Evolutionary conservation across 2,888 invertebrate species (phyloP), one percentile per base, ranked within the genome.

Genomic region (Lithophane semibrunnea): DNA sequence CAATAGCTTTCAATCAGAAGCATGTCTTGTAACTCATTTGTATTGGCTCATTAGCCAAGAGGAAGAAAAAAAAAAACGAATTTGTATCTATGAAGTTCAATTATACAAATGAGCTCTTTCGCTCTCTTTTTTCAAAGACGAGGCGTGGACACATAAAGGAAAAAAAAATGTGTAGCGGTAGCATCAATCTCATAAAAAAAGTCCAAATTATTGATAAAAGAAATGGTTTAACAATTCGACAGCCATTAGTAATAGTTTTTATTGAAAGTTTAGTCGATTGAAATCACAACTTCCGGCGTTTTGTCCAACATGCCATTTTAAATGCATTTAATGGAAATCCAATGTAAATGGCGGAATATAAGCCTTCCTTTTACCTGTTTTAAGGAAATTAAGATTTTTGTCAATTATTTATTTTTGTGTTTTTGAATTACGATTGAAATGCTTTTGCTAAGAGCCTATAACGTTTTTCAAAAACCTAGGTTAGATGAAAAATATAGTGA

Each of bases 291-390:
- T 88, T 91, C 91, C 91, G 86, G 66, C 72, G 79, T 86, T 86
- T 85, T 86, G 88, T 89, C 70, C 73, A 72, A 74, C 80, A 71
- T 76, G 83, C 89, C 87, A 90, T 90, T 90, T 88, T 82, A 65
- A 29, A 69, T 75, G 67, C 73, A 61, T 77, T 73, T 75, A 84
- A 84, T 89, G 80, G 83, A 74, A 85, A 88, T 82, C 42, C 72
- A 88, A 90, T 90, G 90, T 88, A 90, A 90, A 90, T 90, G 88
- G 88, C 85, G 74, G 78, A 81, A 79, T 80, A 81, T 68, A 67
- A 69, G 18, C n/a, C 37, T 75, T 67, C 66, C 74, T 68, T 78
- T 84, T 86, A 79, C 60, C 68, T 75, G 80, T 73, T 77, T 24
- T 44, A 65, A 75, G 86, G 86, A 88, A 88, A 88, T 88, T 75